Conservation (phyloP, 2,113 vertebrate genomes). For the Anser brachyrhynchus region DNA sequence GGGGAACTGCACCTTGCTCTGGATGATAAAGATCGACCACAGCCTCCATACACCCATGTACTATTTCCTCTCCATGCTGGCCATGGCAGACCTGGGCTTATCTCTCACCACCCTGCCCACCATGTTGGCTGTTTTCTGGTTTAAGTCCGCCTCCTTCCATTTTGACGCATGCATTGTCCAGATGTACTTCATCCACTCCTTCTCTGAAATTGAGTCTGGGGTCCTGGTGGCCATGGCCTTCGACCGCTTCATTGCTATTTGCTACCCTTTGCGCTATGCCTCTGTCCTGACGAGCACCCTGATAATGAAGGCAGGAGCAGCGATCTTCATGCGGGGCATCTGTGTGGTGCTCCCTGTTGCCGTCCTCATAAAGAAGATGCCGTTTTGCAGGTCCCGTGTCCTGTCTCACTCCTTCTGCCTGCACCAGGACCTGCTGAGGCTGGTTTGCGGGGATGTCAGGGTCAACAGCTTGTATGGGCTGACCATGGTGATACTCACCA, state of each 20-base stretch:
- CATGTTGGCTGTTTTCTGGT: slow-evolving; percentile 43
- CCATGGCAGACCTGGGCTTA: slow-evolving; percentile 44
- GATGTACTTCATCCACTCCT: slow-evolving; percentile 59
- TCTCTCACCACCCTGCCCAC: slow-evolving; percentile 53
- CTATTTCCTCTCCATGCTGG: slow-evolving; percentile 40
- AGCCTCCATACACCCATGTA: slow-evolving; percentile 27
- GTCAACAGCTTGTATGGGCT: slow-evolving; percentile 40
- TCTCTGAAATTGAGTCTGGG: slow-evolving; percentile 16
- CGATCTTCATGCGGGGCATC: background rate
- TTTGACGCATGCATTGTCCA: background rate
- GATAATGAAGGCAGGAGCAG: background rate
- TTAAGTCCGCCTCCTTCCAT: background rate
- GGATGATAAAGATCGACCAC: background rate
- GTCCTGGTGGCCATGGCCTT: slow-evolving; percentile 62
- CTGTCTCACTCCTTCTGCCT: slow-evolving; percentile 65
- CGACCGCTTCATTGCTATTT: slow-evolving; percentile 32
- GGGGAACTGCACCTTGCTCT: slow-evolving; percentile 41
- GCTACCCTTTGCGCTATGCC: slow-evolving; percentile 13
- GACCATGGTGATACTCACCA: background rate
- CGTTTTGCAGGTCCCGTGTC: background rate
- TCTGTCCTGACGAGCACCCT: background rate
- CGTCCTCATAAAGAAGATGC: background rate
- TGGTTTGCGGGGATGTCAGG: slow-evolving; percentile 2
- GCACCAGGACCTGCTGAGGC: slow-evolving; percentile 50
- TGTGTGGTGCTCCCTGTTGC: slow-evolving; percentile 9